A percentile compares a stretch with the other conserved stretches of the same genome.
These are phyloP conservation scores for Acleris literana DNA, from an alignment of 2,888 invertebrate genomes.

Conservation along the genomic window DNA sequence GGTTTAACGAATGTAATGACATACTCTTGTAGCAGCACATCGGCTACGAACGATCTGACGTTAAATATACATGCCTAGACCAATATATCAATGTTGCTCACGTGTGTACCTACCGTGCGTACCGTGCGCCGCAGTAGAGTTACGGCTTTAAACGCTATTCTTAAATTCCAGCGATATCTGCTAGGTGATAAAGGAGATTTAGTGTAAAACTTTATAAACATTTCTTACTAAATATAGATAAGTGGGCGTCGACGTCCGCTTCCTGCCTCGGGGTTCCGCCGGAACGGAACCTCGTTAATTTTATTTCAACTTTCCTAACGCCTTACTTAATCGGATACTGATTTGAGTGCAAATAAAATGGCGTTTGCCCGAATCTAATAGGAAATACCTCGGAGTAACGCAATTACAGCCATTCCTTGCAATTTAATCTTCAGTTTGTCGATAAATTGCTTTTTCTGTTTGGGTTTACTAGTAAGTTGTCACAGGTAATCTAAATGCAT, in stretches of 20 bases:
- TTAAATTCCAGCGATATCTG: no score
- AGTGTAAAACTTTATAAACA: slow-evolving; percentile 67
- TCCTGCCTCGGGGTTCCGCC: slow-evolving; percentile 68
- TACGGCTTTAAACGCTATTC: no score
- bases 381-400: slow-evolving; percentile 16
- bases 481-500: no score
- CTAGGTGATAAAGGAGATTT: slow-evolving; percentile 37
- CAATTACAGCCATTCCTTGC: slow-evolving; percentile 9
- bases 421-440: background rate
- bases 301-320: slow-evolving; percentile 67
- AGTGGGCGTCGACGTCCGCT: slow-evolving; percentile 64
- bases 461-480: no score
- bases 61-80: no score
- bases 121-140: no score
- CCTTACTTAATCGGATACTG: slow-evolving; percentile 68
- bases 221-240: slow-evolving; percentile 67
- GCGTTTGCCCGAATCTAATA: slow-evolving; percentile 21
- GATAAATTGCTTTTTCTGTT: background rate
- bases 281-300: slow-evolving; percentile 75
- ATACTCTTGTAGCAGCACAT: no score
- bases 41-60: no score
- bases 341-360: slow-evolving; percentile 38
- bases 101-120: no score
- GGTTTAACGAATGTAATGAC: no score
- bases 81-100: no score